Evolutionary conservation across 2,888 invertebrate species (phyloP), one percentile per base, ranked within the genome.

Genomic region (Drosophila phalerata): DNA sequence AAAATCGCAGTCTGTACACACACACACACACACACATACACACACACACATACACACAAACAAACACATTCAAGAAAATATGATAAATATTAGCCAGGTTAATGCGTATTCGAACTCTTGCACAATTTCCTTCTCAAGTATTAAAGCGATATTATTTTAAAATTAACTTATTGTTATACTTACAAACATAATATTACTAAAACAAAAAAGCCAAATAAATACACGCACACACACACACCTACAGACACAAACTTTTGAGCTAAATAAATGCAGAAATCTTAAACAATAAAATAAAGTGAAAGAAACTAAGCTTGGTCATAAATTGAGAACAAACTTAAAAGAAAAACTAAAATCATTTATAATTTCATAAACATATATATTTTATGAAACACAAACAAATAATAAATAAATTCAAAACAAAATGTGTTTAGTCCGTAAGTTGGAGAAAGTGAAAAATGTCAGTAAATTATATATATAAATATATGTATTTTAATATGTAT

Each of bases 91-190:
- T 34, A 64, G 63, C 62, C 51, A 78, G 73, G 62, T 77, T 65
- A 69, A 78, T 56, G 69, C 79, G 77, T 76, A 82, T 76, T 82
- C 64, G 62, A 72, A 79, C 66, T 79, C 63, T 84, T 86, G 86
- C 85, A 85, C 86, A 86, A 81, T 74, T 87, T 87, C 85, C 87
- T 87, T 87, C 83, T 85, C 83, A 86, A 86, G 85, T 86, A 86
- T 86, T 86, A 86, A 87, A 85, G 83, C 87, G 85, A 86, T 86
- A 86, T 86, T 86, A 85, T 85, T 85, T 86, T 78, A 76, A 83
- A 85, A 64, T 83, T 75, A 85, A 78, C 61, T 73, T 85, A 84
- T 83, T 84, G 77, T 85, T 84, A 83, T 69, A 72, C 75, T 75
- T 72, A 80, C 63, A 78, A 73, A 74, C 77, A 84, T 81, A 77